Evolutionary conservation across 2,888 invertebrate genomes (phyloP).

Genomic region (Hedychridium roseum): DNA sequence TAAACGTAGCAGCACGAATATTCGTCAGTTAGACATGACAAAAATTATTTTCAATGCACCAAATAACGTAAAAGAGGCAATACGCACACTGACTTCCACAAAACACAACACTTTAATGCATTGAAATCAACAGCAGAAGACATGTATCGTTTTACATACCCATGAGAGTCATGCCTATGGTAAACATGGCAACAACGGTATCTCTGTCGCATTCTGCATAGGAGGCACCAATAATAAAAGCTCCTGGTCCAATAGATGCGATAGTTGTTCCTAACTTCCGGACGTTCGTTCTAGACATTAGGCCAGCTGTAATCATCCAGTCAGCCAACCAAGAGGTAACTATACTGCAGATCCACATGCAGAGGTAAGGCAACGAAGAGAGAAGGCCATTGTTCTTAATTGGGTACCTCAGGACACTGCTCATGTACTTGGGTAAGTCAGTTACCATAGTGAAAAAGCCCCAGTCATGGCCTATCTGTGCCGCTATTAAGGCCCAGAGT

Average conservation of each 20-base stretch:
- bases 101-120: too few relatives aligned
- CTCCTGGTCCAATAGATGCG: slow-evolving; percentile 65
- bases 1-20: not conserved
- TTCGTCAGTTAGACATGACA: not conserved
- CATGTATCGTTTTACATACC: slow-evolving; percentile 42
- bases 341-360: slow-evolving; percentile 63
- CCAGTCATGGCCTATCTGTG: slow-evolving; percentile 64
- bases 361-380: slow-evolving; percentile 63
- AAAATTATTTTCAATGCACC: not conserved
- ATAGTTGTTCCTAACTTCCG: slow-evolving; percentile 65
- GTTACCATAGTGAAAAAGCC: slow-evolving; percentile 60
- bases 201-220: slow-evolving; percentile 63
- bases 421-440: slow-evolving; percentile 63
- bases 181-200: slow-evolving; percentile 61
- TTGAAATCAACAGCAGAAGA: not conserved
- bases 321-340: slow-evolving; percentile 61
- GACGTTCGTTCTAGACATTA: slow-evolving; percentile 60
- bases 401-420: slow-evolving; percentile 56
- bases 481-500: slow-evolving; percentile 78
- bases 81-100: too few relatives aligned
- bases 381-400: slow-evolving; percentile 62
- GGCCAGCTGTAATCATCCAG: slow-evolving; percentile 53
- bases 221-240: slow-evolving; percentile 65
- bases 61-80: not conserved
- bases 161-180: slow-evolving; percentile 65